Percentiles rank a stretch among this genome's conserved stretches.
Conservation (phyloP, 2,797 vertebrate species). For the Poeciliopsis paucimaculata region DNA sequence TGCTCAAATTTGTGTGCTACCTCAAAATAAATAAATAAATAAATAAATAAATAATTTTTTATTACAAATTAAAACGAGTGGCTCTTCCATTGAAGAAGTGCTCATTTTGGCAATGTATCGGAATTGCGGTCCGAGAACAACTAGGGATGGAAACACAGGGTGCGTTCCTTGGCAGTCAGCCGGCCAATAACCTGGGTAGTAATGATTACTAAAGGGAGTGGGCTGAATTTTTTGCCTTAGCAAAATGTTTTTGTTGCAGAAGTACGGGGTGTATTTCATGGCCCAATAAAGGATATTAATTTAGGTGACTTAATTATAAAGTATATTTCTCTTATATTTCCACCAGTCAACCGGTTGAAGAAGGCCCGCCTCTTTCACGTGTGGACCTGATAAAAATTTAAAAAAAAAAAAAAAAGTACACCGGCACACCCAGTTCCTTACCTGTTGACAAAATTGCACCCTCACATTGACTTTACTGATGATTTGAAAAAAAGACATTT, state of each 20-base stretch:
- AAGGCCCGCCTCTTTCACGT: neutral
- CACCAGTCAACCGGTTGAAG: neutral
- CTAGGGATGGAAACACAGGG: neutral
- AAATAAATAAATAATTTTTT: too few relatives aligned
- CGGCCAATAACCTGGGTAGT: neutral
- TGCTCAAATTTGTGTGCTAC: neutral
- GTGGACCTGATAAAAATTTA: neutral
- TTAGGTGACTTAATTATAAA: neutral
- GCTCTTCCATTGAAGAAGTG: neutral
- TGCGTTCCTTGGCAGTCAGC: neutral
- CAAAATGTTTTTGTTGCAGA: conserved; percentile 23
- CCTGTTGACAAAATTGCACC: neutral
- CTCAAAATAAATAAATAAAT: too few relatives aligned
- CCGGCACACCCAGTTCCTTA: neutral
- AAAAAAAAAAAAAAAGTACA: too few relatives aligned
- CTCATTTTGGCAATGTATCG: neutral
- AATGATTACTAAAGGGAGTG: neutral
- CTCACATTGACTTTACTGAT: neutral
- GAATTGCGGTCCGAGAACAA: conserved; percentile 22
- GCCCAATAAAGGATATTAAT: neutral
- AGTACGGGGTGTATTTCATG: neutral
- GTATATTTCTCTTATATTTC: neutral
- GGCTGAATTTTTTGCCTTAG: neutral
- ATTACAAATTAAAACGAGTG: neutral
- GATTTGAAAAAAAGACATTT: neutral